Percentiles rank a stretch among this genome's conserved stretches.
These are phyloP conservation scores for Calameuta idolon DNA, from an alignment of 2,888 invertebrate genomes.

Conservation along the genomic window DNA sequence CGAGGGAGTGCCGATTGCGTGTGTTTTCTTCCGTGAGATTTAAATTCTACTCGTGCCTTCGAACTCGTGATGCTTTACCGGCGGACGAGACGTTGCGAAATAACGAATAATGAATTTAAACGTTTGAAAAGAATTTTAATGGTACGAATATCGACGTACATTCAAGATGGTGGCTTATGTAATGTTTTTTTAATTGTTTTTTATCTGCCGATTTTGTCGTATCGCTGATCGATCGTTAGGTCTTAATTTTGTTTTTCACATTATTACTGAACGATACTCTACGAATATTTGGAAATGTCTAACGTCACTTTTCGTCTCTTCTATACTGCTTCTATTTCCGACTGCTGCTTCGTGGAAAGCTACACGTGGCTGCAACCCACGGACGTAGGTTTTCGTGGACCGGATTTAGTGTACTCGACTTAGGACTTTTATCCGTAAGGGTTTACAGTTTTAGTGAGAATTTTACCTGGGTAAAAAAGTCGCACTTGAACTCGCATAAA, in stretches of 20 bases:
- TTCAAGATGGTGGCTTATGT: not conserved
- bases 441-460: not conserved
- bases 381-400: not conserved
- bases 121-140: not conserved
- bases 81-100: not conserved
- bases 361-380: not conserved
- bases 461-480: not conserved
- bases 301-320: not conserved
- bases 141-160: not conserved
- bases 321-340: not conserved
- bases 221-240: too few relatives aligned
- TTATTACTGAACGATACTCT: not conserved
- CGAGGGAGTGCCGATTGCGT: not conserved
- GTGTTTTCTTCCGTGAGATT: not conserved
- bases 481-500: too few relatives aligned
- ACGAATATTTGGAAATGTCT: not conserved
- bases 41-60: not conserved
- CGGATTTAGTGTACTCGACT: not conserved
- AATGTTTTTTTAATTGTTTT: not conserved
- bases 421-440: not conserved
- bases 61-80: not conserved
- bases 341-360: not conserved
- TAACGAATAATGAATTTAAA: not conserved
- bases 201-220: not conserved
- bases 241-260: not conserved